These are phyloP conservation scores for Microdon myrmicae DNA, from an alignment of 2,888 invertebrate species.

Conservation along the genomic window DNA sequence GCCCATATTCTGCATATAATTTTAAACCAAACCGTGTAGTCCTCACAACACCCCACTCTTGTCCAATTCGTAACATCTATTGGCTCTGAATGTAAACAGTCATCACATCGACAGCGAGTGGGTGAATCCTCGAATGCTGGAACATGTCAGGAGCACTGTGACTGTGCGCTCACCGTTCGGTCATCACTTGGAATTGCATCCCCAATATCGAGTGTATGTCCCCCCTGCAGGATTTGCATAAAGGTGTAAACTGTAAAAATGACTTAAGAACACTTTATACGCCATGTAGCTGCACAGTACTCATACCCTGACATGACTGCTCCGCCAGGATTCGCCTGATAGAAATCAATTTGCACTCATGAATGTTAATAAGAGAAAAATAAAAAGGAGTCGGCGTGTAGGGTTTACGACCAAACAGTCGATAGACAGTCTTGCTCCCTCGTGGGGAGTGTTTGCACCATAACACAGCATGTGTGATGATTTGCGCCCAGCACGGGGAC, in stretches of 20 bases:
- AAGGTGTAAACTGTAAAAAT: constrained; percentile 59
- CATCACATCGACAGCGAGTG: constrained; percentile 39
- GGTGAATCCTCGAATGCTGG: constrained; percentile 33
- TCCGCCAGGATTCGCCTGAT: constrained; percentile 24
- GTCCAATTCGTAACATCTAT: constrained; percentile 28
- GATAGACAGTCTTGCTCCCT: too few species aligned
- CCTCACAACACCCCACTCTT: constrained; percentile 6
- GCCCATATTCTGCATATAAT: too few species aligned
- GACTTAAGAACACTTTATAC: constrained; percentile 50
- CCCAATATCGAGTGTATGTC: constrained; percentile 34
- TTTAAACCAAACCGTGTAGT: constrained; percentile 1
- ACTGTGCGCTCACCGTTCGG: too few species aligned
- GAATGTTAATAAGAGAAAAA: constrained; percentile 23
- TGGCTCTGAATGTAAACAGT: constrained; percentile 41
- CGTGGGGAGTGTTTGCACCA: constrained; percentile 42
- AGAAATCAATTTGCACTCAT: constrained; percentile 41
- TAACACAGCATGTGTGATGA: constrained; percentile 50
- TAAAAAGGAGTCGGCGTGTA: too few species aligned
- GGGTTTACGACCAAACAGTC: too few species aligned
- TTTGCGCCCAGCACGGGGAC: constrained; percentile 48
- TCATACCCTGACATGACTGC: constrained; percentile 20
- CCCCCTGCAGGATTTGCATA: constrained; percentile 62
- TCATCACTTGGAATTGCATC: constrained; percentile 44
- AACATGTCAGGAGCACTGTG: constrained; percentile 49
- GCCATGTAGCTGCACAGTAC: constrained; percentile 31